A percentile compares a stretch with the other conserved stretches of the same genome.
Evolutionary conservation across 1,140 invertebrate genomes (phyloP).

Genomic region (Ylistrum balloti): DNA sequence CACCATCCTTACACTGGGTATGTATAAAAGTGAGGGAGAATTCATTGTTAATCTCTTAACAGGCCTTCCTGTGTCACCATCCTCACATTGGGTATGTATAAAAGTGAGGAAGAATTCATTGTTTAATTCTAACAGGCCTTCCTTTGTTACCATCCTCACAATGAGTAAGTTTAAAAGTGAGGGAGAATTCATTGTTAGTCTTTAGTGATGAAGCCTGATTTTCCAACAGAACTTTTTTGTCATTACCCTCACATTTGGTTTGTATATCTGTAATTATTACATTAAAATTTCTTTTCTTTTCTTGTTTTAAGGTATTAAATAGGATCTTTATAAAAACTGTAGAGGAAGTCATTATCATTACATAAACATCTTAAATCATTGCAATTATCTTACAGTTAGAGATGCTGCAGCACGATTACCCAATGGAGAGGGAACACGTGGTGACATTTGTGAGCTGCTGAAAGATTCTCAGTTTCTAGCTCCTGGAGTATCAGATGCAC

Average conservation of each 20-base stretch:
- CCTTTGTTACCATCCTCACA: conserved; percentile 95
- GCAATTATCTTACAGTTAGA: conserved; percentile 85
- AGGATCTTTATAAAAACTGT: too few species aligned
- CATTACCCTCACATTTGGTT: neutral
- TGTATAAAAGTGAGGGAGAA: conserved; percentile 88
- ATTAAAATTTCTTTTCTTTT: too few species aligned
- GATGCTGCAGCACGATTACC: conserved; percentile 96
- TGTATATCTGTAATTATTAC: too few species aligned
- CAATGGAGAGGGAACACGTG: conserved; percentile 94
- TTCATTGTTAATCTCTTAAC: conserved; percentile 90
- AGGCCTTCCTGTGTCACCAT: conserved; percentile 96
- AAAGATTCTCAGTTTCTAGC: conserved; percentile 93
- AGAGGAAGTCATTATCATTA: neutral
- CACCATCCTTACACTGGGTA: conserved; percentile 92
- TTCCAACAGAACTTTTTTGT: neutral
- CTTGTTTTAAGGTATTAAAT: too few species aligned
- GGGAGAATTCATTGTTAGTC: conserved; percentile 92
- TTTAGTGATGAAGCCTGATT: too few species aligned
- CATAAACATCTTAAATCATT: neutral
- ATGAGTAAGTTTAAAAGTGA: conserved; percentile 85
- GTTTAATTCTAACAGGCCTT: conserved; percentile 91
- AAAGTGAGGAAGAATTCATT: conserved; percentile 91
- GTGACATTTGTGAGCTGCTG: conserved; percentile 92
- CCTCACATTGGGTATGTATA: conserved; percentile 87
- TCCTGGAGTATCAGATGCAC: conserved; percentile 87